Evolutionary conservation across 1,140 invertebrate species (phyloP).

Genomic region (Lerema accius): DNA sequence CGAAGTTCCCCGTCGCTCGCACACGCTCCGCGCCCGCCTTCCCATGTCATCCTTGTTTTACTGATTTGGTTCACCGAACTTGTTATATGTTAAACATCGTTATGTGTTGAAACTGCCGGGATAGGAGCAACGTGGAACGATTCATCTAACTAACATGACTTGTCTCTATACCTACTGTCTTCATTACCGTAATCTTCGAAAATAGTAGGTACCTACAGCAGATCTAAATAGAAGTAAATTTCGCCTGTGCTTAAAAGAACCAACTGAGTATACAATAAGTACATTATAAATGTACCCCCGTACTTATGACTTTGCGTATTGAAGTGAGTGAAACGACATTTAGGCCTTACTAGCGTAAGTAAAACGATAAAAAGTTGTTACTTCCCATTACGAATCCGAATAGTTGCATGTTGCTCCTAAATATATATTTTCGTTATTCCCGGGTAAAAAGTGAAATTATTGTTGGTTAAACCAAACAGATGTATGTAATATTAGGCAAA

Average conservation of each 20-base stretch:
- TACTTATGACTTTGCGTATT: background rate
- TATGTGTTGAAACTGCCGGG: slow-evolving; percentile 40
- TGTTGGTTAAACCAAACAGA: slow-evolving; percentile 77
- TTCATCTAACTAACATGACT: slow-evolving; percentile 8
- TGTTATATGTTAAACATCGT: slow-evolving; percentile 28
- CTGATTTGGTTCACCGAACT: slow-evolving; percentile 34
- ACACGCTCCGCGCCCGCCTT: slow-evolving; percentile 47
- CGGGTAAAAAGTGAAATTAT: slow-evolving; percentile 43
- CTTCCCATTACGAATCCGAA: background rate
- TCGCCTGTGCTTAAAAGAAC: background rate
- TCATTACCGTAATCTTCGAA: slow-evolving; percentile 4
- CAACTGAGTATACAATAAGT: background rate
- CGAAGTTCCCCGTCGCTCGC: slow-evolving; percentile 64
- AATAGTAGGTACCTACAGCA: slow-evolving; percentile 2
- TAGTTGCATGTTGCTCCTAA: slow-evolving; percentile 17
- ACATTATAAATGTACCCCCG: background rate
- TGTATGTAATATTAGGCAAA: slow-evolving; percentile 79
- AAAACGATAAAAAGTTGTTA: background rate
- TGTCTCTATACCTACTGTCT: too few species aligned
- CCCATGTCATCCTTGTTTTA: slow-evolving; percentile 15
- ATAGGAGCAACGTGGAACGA: slow-evolving; percentile 37
- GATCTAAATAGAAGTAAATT: too few species aligned
- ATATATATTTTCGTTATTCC: slow-evolving; percentile 34
- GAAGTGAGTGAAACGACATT: background rate
- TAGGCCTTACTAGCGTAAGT: slow-evolving; percentile 27